phyloP scores from a whole-genome alignment of 1,140 invertebrate species.

The Eupeodes corollae region DNA sequence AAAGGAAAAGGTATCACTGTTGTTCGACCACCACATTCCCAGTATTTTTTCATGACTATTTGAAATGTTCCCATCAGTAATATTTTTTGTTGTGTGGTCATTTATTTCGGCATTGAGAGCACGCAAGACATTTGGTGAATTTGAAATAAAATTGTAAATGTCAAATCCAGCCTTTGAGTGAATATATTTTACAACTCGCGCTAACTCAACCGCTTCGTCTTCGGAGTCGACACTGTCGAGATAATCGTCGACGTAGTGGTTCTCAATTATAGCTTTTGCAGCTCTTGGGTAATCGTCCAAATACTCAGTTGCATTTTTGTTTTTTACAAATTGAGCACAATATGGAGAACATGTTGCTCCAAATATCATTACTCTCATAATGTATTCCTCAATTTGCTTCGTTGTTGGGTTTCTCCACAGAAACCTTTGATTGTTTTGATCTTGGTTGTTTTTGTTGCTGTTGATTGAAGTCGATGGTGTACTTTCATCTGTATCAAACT shows the following conservation, averaged over 20 bases:
- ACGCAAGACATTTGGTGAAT: background rate
- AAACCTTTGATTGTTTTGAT: constrained; percentile 1
- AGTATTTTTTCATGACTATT: background rate
- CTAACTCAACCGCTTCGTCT: constrained; percentile 7
- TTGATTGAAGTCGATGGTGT: too few species aligned
- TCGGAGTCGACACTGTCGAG: constrained; percentile 13
- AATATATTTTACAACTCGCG: constrained; percentile 10
- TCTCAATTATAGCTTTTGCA: constrained; percentile 14
- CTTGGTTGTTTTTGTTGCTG: too few species aligned
- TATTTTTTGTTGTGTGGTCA: background rate
- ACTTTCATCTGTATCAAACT: too few species aligned
- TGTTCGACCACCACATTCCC: background rate
- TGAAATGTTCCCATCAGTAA: background rate
- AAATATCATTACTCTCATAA: too few species aligned
- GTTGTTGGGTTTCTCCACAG: background rate
- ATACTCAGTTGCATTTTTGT: constrained; percentile 10
- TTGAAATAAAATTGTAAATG: constrained; percentile 7
- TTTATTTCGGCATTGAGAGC: background rate
- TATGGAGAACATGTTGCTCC: too few species aligned
- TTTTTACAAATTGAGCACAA: constrained; percentile 13
- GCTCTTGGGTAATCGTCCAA: constrained; percentile 10
- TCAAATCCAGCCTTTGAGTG: constrained; percentile 10
- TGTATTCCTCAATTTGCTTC: too few species aligned
- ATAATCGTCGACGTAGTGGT: constrained; percentile 35
- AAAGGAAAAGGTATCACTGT: background rate